Evolutionary conservation across 2,797 vertebrate species (phyloP), one percentile per base, ranked within the genome.

Genomic region (Trichosurus vulpecula): DNA sequence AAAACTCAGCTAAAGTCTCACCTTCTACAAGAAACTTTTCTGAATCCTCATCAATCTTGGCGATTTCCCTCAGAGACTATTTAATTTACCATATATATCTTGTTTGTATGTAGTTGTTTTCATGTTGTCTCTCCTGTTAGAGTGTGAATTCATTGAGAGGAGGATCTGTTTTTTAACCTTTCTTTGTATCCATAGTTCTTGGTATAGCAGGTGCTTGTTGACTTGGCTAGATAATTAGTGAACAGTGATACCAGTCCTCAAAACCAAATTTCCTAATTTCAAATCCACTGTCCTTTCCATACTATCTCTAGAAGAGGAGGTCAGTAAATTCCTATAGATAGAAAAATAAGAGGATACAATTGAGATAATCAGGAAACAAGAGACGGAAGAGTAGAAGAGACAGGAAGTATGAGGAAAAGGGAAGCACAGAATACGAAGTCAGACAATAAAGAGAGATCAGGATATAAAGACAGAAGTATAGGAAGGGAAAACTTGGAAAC

Each of bases 401-500:
- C 61, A 87, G 31, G 1, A 87, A 54, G 13, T 53, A n/a, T 30
- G 55, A 19, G 25, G 52, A 54, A 52, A 94, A 81, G 54, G n/a
- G 16, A 89, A 56, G 47, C 35, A 91, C 12, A 51, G 53, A 93
- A 56, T 74, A 87, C 51, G 2, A 53, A 74, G 27, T 29, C 56
- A 90, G 90, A 51, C 90, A 22, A 51, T 31, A 9, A 57, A 1
- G 22, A 92, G 29, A 93, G 95, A 25, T 52, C 61, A 92, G 22
- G 90, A 92, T 41, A 91, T 14, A 30, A 35, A 55, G 47, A 95
- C 3, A 47, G 9, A 47, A 47, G 22, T 11, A 47, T 10, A 8
- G 41, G 22, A 95, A 95, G 54, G 90, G 6, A 61, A 74, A 14
- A 92, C 35, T 54, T 66, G 91, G n/a, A 91, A 57, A 87, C 94